Percentiles rank a stretch among this genome's conserved stretches.
Conservation (phyloP, 2,113 vertebrate species). For the Equus przewalskii region DNA sequence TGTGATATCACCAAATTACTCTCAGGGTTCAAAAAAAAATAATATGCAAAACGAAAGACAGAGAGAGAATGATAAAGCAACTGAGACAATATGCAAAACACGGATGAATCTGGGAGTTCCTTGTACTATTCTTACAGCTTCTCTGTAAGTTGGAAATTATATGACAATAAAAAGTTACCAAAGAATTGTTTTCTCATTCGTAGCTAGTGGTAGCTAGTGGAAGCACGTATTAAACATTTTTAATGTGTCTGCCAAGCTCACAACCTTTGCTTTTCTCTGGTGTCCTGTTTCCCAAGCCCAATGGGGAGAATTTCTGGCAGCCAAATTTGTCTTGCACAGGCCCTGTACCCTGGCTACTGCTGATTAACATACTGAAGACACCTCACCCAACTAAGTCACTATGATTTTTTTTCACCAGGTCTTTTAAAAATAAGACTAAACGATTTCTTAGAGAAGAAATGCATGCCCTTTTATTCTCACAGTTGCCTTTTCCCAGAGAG, state of each 20-base stretch:
- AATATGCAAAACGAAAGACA: background rate
- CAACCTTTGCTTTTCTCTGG: background rate
- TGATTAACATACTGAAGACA: background rate
- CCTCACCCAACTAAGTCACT: background rate
- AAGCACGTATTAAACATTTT: background rate
- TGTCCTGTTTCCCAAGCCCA: background rate
- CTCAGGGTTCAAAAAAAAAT: background rate
- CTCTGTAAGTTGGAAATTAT: background rate
- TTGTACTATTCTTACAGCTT: background rate
- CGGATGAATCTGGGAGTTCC: background rate
- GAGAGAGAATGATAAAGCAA: background rate
- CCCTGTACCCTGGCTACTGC: too few species aligned
- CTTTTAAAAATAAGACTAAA: background rate
- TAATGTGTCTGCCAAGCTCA: background rate
- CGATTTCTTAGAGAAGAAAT: background rate
- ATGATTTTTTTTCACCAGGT: background rate
- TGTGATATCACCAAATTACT: background rate
- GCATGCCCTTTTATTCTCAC: background rate
- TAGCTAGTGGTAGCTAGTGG: background rate
- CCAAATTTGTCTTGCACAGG: background rate
- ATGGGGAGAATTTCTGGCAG: background rate
- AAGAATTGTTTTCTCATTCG: background rate
- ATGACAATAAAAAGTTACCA: background rate
- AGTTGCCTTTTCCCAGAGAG: background rate
- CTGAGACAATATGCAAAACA: background rate